Evolutionary conservation across 1,140 invertebrate species (phyloP), one percentile per base, ranked within the genome.

Genomic region (Drosophila takahashii): DNA sequence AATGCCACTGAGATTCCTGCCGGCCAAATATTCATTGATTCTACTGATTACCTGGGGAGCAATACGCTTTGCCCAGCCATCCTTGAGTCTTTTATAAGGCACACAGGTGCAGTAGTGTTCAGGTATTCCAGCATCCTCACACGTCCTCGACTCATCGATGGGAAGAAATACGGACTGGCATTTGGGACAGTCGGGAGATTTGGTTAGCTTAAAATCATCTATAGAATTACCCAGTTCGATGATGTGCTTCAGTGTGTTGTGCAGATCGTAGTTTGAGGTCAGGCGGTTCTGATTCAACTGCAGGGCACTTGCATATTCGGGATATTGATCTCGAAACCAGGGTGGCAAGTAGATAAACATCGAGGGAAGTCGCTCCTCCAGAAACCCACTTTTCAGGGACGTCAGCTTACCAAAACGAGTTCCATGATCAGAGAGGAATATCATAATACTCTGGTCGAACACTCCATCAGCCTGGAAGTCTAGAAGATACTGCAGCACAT

Each of bases 341-440:
- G 95, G 92, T 0, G 98, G 98, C n/a, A 98, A 69, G 56, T 95
- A 93, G 6, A 98, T 92, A 71, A 96, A 96, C 41, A 97, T 93
- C 77, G 98, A 96, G 0, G 98, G 98, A 16, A 99, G 92, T 48
- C 97, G 93, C 91, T 98, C 97, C 92, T 99, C 98, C 97, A 94
- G 90, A 95, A 83, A 95, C 0, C 98, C 98, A 58, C 95, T 94
- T 75, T 56, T 16, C 18, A 91, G 53, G 48, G 94, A 89, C 39
- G 96, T 90, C 16, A 98, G 94, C 3, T 92, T 91, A 5, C 98
- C 98, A 93, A 96, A 98, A 18, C 98, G 92, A 80, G 97, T 95
- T 0, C 98, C 98, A 92, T 99, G 98, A 92, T 99, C 98, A 72
- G 97, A 98, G 73, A 98, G 93, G 26, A 98, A 94, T 22, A 99